These are phyloP conservation scores for Andrena flavipes DNA, from an alignment of 2,888 invertebrate genomes.

Conservation along the genomic window DNA sequence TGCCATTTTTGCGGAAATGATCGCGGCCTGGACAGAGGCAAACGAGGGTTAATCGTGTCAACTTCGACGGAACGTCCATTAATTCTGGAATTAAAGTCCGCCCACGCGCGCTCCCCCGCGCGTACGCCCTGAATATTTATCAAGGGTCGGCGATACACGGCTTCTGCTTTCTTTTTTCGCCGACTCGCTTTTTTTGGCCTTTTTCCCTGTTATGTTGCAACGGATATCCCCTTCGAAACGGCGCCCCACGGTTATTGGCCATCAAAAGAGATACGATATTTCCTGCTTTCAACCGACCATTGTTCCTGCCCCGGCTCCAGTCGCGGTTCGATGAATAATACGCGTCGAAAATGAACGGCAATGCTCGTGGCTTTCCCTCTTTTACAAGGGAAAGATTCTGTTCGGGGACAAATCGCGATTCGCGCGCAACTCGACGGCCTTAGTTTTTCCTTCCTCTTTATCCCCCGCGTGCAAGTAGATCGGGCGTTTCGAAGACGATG, in stretches of 20 bases:
- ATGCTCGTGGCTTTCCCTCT: background rate
- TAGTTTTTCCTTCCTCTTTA: too few species aligned
- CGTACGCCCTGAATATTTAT: slow-evolving; percentile 47
- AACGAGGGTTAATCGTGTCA: slow-evolving; percentile 58
- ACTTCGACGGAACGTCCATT: slow-evolving; percentile 40
- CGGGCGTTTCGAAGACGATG: too few species aligned
- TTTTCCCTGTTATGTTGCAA: background rate
- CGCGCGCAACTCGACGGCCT: too few species aligned
- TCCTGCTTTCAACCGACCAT: slow-evolving; percentile 18
- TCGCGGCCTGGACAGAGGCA: slow-evolving; percentile 18
- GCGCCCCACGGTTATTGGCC: slow-evolving; percentile 18
- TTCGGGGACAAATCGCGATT: background rate
- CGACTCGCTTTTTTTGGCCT: too few species aligned
- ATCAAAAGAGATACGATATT: slow-evolving; percentile 24
- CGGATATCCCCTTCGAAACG: slow-evolving; percentile 26
- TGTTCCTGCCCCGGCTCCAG: slow-evolving; percentile 14
- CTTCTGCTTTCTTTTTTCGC: background rate
- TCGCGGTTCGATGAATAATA: slow-evolving; percentile 20
- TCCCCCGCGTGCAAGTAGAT: too few species aligned
- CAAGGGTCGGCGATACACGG: background rate
- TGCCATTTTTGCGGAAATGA: slow-evolving; percentile 48
- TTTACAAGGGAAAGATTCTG: background rate
- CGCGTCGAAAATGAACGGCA: background rate
- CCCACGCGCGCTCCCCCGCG: background rate
- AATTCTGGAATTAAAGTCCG: slow-evolving; percentile 44